Conservation (phyloP, 2,113 vertebrate species). For the Eurypyga helias region DNA sequence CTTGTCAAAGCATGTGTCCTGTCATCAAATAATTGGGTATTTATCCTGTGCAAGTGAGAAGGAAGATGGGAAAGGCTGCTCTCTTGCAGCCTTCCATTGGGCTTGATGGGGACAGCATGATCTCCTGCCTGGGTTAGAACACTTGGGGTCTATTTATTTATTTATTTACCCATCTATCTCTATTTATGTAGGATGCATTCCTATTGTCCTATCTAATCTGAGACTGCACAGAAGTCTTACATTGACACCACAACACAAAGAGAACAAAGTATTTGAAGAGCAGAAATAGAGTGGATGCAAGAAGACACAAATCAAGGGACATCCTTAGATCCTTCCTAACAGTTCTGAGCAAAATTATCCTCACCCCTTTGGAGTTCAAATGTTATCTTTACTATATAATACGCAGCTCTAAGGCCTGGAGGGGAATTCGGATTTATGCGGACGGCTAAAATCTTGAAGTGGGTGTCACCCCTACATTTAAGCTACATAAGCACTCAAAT, state of each 20-base stretch:
- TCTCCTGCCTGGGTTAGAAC: not conserved
- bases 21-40: not conserved
- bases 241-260: not conserved
- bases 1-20: not conserved
- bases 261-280: not conserved
- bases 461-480: not conserved
- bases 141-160: accelerated
- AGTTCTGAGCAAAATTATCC: not conserved
- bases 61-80: not conserved
- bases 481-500: not conserved
- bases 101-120: not conserved
- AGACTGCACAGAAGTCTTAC: not conserved
- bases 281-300: not conserved
- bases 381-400: not conserved
- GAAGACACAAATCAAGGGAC: not conserved
- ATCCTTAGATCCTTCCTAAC: not conserved
- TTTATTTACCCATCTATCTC: not conserved
- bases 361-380: not conserved
- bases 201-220: not conserved
- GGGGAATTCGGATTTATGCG: not conserved
- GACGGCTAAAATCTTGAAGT: not conserved
- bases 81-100: too few species aligned
- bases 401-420: not conserved
- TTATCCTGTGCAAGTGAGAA: not conserved
- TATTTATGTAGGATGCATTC: not conserved